These are phyloP conservation scores for Andrena camellia DNA, from an alignment of 2,888 invertebrate genomes.

Conservation along the genomic window DNA sequence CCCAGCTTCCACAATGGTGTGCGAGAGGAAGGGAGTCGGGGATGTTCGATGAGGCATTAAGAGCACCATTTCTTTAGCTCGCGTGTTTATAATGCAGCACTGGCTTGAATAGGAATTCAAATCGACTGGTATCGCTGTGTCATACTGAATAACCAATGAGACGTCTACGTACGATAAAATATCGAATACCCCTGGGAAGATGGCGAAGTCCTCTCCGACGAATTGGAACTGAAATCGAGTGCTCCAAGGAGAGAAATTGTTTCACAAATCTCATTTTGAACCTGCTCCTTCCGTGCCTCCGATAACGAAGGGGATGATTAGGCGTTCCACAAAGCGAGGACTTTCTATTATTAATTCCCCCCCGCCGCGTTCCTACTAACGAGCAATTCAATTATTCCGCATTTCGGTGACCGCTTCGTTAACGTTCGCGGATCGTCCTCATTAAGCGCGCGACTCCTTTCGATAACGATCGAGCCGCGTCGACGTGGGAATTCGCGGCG, in stretches of 20 bases:
- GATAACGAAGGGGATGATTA: not conserved
- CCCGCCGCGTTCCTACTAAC: slow-evolving; percentile 1
- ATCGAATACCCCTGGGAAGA: no score
- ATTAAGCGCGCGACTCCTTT: not conserved
- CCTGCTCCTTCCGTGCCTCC: not conserved
- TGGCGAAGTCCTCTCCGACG: not conserved
- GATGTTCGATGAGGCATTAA: not conserved
- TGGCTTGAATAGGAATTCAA: no score
- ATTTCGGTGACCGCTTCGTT: slow-evolving; percentile 15
- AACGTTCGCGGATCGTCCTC: not conserved
- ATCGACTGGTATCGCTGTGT: no score
- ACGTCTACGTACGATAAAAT: not conserved
- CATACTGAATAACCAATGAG: slow-evolving; percentile 2
- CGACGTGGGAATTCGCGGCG: not conserved
- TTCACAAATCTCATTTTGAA: not conserved
- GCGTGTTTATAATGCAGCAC: not conserved
- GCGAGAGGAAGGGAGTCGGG: not conserved
- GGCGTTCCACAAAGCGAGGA: not conserved
- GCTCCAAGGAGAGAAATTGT: not conserved
- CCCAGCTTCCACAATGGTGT: not conserved
- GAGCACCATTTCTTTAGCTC: not conserved
- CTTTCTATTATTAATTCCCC: not conserved
- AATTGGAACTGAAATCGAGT: not conserved
- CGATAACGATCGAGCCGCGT: not conserved
- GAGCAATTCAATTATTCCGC: slow-evolving; percentile 24